These are phyloP conservation scores for Misgurnus mizolepis DNA, from an alignment of 2,113 vertebrate genomes.

Conservation along the genomic window DNA sequence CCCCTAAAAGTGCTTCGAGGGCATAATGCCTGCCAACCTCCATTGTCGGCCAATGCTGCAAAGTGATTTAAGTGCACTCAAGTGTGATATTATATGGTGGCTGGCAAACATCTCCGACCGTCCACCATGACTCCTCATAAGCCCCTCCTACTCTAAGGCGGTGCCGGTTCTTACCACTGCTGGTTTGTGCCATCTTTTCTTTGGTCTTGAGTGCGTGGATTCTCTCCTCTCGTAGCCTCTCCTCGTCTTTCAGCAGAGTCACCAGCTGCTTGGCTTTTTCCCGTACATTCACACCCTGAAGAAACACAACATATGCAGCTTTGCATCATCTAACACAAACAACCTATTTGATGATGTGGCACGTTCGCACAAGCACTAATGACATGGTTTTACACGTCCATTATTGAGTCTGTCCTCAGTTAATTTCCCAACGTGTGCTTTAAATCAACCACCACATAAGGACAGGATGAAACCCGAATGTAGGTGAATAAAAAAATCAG, in stretches of 20 bases:
- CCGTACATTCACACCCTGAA: conserved; percentile 86
- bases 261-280: conserved; percentile 94
- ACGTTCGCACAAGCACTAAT: too few species aligned
- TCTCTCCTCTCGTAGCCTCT: conserved; percentile 87
- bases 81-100: conserved; percentile 12
- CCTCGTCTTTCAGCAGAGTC: conserved; percentile 87
- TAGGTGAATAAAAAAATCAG: too few species aligned
- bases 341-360: background rate
- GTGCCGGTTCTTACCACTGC: conserved; percentile 75
- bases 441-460: too few species aligned
- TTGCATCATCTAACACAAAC: background rate
- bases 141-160: background rate
- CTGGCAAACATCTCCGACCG: background rate
- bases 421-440: background rate
- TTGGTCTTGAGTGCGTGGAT: conserved; percentile 93
- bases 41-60: conserved; percentile 8
- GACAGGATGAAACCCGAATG: too few species aligned
- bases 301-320: background rate
- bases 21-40: background rate
- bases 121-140: conserved; percentile 6
- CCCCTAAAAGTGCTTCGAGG: conserved; percentile 42
- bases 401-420: background rate
- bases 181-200: conserved; percentile 92
- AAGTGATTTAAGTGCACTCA: conserved; percentile 1
- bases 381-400: background rate